These are phyloP conservation scores for Noctilio leporinus DNA, from an alignment of 2,113 vertebrate species.

Conservation along the genomic window DNA sequence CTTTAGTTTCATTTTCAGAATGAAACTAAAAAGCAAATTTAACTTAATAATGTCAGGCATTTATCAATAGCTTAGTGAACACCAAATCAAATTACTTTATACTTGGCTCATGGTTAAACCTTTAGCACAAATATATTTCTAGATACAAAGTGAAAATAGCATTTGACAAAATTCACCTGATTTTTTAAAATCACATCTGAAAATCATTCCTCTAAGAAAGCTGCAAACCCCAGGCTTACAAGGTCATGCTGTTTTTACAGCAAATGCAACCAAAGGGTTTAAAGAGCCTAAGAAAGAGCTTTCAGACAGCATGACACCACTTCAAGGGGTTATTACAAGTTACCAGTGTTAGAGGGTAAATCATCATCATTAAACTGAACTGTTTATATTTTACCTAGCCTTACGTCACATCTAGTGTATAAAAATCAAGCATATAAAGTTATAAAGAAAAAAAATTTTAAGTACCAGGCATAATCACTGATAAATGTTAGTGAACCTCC, in stretches of 20 bases:
- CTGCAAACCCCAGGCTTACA: background rate
- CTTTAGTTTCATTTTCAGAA: background rate
- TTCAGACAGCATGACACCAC: background rate
- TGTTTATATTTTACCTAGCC: background rate
- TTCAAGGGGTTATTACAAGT: background rate
- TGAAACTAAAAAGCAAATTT: background rate
- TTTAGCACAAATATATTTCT: slow-evolving; percentile 21
- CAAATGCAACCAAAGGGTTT: background rate
- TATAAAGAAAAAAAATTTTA: background rate
- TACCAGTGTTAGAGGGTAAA: background rate
- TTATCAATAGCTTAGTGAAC: background rate
- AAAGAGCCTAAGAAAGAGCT: background rate
- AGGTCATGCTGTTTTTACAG: background rate
- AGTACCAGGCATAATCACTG: background rate
- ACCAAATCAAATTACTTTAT: slow-evolving; percentile 20
- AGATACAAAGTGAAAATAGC: background rate
- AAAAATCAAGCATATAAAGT: background rate
- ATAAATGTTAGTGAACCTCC: background rate
- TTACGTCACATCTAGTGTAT: background rate
- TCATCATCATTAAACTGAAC: background rate
- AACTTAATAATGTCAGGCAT: background rate
- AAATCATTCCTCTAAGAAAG: slow-evolving; percentile 30
- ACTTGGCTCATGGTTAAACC: background rate
- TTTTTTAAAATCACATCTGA: background rate
- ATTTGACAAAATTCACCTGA: slow-evolving; percentile 19